Evolutionary conservation across 2,888 invertebrate genomes (phyloP), one percentile per base, ranked within the genome.

Genomic region (Tyria jacobaeae): DNA sequence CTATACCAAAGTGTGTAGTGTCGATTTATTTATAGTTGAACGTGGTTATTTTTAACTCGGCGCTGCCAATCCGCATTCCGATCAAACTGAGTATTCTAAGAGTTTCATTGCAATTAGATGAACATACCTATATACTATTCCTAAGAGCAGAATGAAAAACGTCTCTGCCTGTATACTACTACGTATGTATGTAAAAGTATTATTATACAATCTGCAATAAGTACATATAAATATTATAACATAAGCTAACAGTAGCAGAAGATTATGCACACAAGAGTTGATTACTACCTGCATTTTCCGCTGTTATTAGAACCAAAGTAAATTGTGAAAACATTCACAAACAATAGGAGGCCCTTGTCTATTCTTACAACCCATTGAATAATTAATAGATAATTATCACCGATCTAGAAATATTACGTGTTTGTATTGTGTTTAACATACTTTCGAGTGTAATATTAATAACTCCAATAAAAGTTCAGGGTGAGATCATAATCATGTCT

Each of bases 371-470:
- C 37, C 59, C 57, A 66, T 63, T 66, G 69, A 69, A 62, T 60
- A 68, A 76, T 74, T 63, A 57, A 37, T 31, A 44, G 59, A 69
- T 71, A 73, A 64, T 70, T 78, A 71, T 78, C 66, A 57, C 41
- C 50, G 21, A 34, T 24, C 37, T 27, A 12, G 35, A 24, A 34
- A n/a, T 37, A 27, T 37, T 57, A 49, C 44, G 35, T 51, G 15
- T 57, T 39, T 27, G 31, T 51, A 57, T 27, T 21, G 31, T 21
- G 17, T 37, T 27, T 5, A 21, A 41, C 31, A 5, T 15, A 31
- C 35, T 39, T 57, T 7, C 25, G 39, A 50, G 39, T 39, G 7
- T n/a, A 41, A 50, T 39, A 41, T 50, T 39, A 57, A 57, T 21
- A 9, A 39, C 1, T 37, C 21, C 41, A 57, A 51, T 51, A 15